phyloP scores from a whole-genome alignment of 2,888 invertebrate species.

The Dryocosmus kuriphilus region DNA sequence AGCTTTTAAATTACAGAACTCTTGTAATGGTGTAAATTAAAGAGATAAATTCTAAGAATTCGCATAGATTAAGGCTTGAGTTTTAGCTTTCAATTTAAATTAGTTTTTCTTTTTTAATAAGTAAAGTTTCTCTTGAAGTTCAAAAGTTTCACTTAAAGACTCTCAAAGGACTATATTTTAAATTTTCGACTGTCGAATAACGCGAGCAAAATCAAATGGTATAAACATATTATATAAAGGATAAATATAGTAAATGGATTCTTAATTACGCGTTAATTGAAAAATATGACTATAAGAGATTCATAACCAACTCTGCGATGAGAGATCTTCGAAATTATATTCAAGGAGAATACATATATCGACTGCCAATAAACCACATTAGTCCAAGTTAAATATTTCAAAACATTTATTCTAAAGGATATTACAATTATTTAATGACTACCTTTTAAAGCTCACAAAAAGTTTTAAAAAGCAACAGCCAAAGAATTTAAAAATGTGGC shows the following conservation, averaged over 20 bases:
- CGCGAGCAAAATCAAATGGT: neutral
- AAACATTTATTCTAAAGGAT: no score
- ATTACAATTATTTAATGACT: no score
- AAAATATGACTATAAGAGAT: neutral
- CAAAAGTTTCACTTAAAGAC: neutral
- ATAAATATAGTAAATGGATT: neutral
- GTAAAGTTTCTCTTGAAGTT: conserved; percentile 4
- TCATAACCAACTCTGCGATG: neutral
- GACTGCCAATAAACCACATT: neutral
- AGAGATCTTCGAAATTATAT: neutral
- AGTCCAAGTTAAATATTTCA: no score
- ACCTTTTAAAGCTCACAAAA: no score
- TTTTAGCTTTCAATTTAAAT: conserved; percentile 21
- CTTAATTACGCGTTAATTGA: neutral
- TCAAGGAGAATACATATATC: neutral
- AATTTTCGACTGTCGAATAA: neutral
- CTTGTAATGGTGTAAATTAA: neutral
- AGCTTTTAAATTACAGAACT: conserved; percentile 24
- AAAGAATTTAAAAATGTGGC: no score
- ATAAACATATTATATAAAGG: neutral
- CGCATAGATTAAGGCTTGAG: neutral
- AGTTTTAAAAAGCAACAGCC: no score
- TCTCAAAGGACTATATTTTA: neutral
- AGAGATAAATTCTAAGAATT: conserved; percentile 19
- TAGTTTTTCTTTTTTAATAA: neutral